A percentile compares a stretch with the other conserved stretches of the same genome.
These are phyloP conservation scores for Campodea augens DNA, from an alignment of 1,140 invertebrate genomes.

Conservation along the genomic window DNA sequence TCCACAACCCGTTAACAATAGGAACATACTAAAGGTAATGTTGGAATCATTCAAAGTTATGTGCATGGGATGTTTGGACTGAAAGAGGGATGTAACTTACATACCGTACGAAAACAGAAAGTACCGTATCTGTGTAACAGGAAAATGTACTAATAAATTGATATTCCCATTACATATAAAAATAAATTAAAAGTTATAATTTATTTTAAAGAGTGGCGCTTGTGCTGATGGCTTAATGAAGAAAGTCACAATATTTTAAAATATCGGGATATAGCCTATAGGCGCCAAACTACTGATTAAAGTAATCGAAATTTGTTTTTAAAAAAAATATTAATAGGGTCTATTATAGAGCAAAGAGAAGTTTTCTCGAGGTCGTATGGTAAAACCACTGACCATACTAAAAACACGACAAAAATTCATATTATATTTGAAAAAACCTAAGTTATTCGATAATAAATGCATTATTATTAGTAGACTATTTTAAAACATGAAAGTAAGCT, in stretches of 20 bases:
- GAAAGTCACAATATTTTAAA: background rate
- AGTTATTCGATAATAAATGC: conserved; percentile 4
- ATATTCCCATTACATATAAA: too few relatives aligned
- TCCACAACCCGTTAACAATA: background rate
- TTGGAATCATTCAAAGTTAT: background rate
- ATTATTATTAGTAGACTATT: conserved; percentile 5
- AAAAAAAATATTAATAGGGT: background rate
- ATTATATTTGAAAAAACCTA: background rate
- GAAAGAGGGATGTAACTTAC: background rate
- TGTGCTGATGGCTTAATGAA: background rate
- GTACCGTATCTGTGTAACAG: background rate
- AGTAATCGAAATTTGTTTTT: background rate
- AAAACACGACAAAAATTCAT: background rate
- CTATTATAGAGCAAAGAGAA: background rate
- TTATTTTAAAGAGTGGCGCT: background rate
- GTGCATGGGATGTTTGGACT: too few relatives aligned
- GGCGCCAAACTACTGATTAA: background rate
- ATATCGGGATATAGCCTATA: background rate
- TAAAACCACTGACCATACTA: too few relatives aligned
- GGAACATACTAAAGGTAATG: background rate
- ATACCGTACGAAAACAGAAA: background rate
- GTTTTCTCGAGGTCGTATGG: too few relatives aligned
- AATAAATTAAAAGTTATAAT: too few relatives aligned
- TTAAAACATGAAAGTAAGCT: conserved; percentile 3
- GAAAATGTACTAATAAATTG: too few relatives aligned